Percentiles rank a stretch among this genome's conserved stretches.
These are phyloP conservation scores for Antechinus stuartii DNA, from an alignment of 2,113 vertebrate species.

Conservation along the genomic window DNA sequence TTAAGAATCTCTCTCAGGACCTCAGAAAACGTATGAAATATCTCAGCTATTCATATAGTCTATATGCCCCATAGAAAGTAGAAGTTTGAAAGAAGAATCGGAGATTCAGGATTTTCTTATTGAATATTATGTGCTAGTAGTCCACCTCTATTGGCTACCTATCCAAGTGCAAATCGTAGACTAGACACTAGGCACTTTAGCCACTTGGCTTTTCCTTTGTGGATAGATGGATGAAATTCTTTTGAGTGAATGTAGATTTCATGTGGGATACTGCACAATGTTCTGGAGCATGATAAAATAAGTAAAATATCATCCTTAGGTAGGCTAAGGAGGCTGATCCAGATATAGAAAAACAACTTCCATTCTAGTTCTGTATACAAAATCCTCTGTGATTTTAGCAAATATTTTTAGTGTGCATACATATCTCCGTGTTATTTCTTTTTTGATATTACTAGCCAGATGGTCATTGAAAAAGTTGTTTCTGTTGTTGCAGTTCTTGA, in stretches of 20 bases:
- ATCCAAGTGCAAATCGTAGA: no score
- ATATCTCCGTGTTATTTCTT: not conserved
- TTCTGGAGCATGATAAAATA: not conserved
- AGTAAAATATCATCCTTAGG: not conserved
- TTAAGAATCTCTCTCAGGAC: not conserved
- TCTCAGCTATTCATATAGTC: not conserved
- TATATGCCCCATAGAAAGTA: not conserved
- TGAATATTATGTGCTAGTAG: not conserved
- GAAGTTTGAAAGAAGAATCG: not conserved
- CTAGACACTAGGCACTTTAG: no score
- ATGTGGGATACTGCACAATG: not conserved
- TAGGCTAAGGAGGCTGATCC: not conserved
- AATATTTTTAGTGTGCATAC: not conserved
- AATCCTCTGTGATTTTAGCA: not conserved
- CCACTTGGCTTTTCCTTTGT: not conserved
- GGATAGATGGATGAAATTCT: not conserved
- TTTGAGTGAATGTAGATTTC: not conserved
- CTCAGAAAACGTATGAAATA: not conserved
- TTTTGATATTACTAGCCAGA: not conserved
- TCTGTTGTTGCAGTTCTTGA: not conserved
- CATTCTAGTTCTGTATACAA: not conserved
- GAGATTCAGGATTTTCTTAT: not conserved
- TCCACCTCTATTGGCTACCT: not conserved
- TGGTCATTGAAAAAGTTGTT: not conserved
- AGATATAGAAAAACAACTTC: not conserved